These are phyloP conservation scores for Dascyllus trimaculatus DNA, from an alignment of 2,113 vertebrate species.

Conservation along the genomic window DNA sequence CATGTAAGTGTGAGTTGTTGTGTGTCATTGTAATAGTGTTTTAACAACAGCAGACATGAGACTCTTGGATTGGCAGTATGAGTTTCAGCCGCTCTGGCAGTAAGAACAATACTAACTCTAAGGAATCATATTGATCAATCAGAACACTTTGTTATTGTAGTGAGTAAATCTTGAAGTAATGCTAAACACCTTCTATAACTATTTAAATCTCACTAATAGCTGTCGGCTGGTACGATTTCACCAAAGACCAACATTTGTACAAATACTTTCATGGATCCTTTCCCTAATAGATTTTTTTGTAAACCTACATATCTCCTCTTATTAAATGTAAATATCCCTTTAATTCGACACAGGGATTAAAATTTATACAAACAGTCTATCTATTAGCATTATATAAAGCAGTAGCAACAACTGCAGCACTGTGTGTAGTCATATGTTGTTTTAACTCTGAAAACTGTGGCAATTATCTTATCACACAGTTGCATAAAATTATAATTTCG, in stretches of 20 bases:
- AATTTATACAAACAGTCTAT: slow-evolving; percentile 18
- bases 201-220: slow-evolving; percentile 13
- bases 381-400: slow-evolving; percentile 34
- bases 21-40: slow-evolving; percentile 37
- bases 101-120: slow-evolving; percentile 66
- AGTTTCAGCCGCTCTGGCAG: slow-evolving; percentile 82
- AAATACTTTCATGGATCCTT: slow-evolving; percentile 16
- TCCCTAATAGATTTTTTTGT: slow-evolving; percentile 27
- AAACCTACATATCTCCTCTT: slow-evolving; percentile 28
- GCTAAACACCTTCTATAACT: neutral
- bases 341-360: slow-evolving; percentile 15
- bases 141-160: slow-evolving; percentile 23
- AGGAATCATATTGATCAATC: slow-evolving; percentile 56
- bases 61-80: slow-evolving; percentile 87
- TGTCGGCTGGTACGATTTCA: slow-evolving; percentile 21
- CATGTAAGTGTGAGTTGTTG: slow-evolving; percentile 24
- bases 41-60: slow-evolving; percentile 78
- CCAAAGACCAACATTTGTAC: slow-evolving; percentile 14
- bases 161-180: slow-evolving; percentile 20
- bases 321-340: slow-evolving; percentile 12
- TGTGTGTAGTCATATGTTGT: neutral
- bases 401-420: slow-evolving; percentile 30
- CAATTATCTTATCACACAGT: neutral
- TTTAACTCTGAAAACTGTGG: slow-evolving; percentile 13
- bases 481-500: slow-evolving; percentile 4